phyloP scores from a whole-genome alignment of 2,797 vertebrate species.

The Sebastes hubbsi region DNA sequence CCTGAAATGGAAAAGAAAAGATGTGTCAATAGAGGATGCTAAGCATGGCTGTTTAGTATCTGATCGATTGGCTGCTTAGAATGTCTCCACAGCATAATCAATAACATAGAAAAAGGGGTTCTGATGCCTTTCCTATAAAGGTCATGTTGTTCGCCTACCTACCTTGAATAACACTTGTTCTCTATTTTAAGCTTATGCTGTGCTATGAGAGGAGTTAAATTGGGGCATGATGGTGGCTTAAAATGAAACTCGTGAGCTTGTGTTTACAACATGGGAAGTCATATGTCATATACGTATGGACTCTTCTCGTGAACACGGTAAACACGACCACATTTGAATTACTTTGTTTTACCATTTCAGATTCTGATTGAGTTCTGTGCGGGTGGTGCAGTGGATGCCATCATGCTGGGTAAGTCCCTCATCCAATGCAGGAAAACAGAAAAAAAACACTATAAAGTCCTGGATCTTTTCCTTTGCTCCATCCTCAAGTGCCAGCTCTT shows the following conservation, averaged over 20 bases:
- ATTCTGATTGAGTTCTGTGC: slow-evolving; percentile 99
- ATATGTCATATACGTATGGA: too few species aligned
- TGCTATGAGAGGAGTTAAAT: neutral
- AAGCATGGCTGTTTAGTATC: neutral
- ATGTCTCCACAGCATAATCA: slow-evolving; percentile 23
- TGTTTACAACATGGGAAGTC: too few species aligned
- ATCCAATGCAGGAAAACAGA: slow-evolving; percentile 39
- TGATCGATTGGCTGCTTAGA: slow-evolving; percentile 21
- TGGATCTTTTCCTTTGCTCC: slow-evolving; percentile 49
- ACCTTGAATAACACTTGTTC: neutral
- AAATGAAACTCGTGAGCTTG: too few species aligned
- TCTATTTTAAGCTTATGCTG: neutral
- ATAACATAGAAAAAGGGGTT: slow-evolving; percentile 6
- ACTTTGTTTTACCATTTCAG: slow-evolving; percentile 76
- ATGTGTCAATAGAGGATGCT: neutral
- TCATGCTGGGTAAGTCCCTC: slow-evolving; percentile 94
- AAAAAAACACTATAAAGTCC: slow-evolving; percentile 27
- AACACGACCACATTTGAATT: neutral
- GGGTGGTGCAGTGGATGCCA: slow-evolving; percentile 97
- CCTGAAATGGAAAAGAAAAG: slow-evolving; percentile 15
- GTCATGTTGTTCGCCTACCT: slow-evolving; percentile 3
- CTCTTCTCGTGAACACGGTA: too few species aligned
- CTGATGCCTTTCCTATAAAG: slow-evolving; percentile 21
- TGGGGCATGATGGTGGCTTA: neutral
- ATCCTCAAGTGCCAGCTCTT: slow-evolving; percentile 53